Evolutionary conservation across 2,797 vertebrate genomes (phyloP), one percentile per base, ranked within the genome.

Genomic region (Xyrichtys novacula): DNA sequence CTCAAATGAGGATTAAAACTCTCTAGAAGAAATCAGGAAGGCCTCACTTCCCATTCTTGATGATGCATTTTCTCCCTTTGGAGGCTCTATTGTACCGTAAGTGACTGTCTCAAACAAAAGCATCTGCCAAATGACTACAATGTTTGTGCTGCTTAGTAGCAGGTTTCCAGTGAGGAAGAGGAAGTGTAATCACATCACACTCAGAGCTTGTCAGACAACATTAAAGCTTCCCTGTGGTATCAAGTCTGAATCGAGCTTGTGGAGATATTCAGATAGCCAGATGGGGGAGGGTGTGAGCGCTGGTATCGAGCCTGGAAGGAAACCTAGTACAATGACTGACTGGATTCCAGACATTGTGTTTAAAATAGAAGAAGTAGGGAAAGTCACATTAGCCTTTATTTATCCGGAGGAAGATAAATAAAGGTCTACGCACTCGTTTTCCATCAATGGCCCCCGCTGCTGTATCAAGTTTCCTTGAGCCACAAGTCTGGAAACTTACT

Each of bases 131-230:
- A 20, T 26, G 1, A 61, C 26, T 4, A 28, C 36, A 9, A 42
- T 19, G 11, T 36, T 40, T 32, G 2, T 19, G 19, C 6, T 11
- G 17, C 32, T 40, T 25, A 14, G 22, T 26, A 14, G 39, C 16
- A 48, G 16, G 31, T 67, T 63, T 40, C 57, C 14, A 12, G 12
- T 16, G 20, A 68, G 50, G 19, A 63, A 44, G 38, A 77, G 54
- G 60, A 64, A 53, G n/a, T 60, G 44, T 44, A 48, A 39, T 68
- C 29, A n/a, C 26, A 15, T 43, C 55, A 54, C 54, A 74, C 47
- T 39, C 26, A 48, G 56, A 81, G 17, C 63, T 73, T 59, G 64
- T 79, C 75, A 38, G 52, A 59, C 77, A 31, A 60, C 71, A 63
- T 65, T 49, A 47, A 71, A 59, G 46, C 43, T 19, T 76, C 60